Evolutionary conservation across 2,797 vertebrate genomes (phyloP), one percentile per base, ranked within the genome.

Genomic region (Sebastes glaucus): DNA sequence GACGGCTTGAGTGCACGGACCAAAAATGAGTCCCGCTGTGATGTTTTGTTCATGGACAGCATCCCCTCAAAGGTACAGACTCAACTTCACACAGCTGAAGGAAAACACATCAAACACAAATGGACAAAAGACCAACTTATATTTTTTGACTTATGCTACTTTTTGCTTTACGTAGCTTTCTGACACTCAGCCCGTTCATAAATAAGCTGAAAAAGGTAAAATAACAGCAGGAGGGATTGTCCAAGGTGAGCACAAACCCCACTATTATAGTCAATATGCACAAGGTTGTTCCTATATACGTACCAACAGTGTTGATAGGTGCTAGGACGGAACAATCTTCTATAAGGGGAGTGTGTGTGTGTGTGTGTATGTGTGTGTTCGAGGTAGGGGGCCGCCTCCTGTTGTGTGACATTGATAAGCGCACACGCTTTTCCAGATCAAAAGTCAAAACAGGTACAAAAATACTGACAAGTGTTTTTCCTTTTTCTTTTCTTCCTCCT

Each of bases 181-280:
- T 82, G 53, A 84, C 70, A 68, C 81, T 67, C 28, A 66, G 38
- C 1, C 33, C 1, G n/a, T 74, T 56, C 0, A 78, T 55, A 71
- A 67, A 78, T 52, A 49, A 72, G 14, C 1, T 6, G 9, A 0
- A 28, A 0, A 60, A 78, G 10, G 78, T 16, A 35, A 52, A 16
- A 68, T 42, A 77, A 68, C 61, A 83, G 66, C 60, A 80, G 72
- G 57, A 67, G 64, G 23, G 20, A 67, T 25, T 77, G 32, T 33
- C 33, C 81, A 87, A 80, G 57, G 71, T 61, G 33, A 88, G 56
- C 22, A 77, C 23, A 76, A 70, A 77, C 66, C 81, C 76, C 25
- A 59, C 64, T 62, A 85, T 83, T 89, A 79, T 65, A 28, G 62
- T 3, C 82, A 77, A 80, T 59, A 62, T 82, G 32, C 56, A 65